Evolutionary conservation across 2,888 invertebrate genomes (phyloP), one percentile per base, ranked within the genome.

Genomic region (Stenurella melanura): DNA sequence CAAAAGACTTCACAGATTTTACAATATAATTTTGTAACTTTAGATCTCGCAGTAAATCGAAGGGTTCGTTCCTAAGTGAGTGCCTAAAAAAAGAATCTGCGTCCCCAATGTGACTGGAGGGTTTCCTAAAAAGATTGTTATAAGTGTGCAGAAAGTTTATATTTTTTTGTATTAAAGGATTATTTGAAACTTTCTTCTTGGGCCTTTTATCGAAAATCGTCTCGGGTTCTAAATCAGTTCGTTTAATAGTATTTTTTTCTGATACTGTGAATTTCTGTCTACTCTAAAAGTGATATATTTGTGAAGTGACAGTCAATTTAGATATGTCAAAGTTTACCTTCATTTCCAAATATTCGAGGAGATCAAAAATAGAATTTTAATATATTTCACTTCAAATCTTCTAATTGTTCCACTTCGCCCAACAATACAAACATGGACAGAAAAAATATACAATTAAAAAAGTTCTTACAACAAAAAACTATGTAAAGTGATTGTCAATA

Each of bases 51-150:
- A 85, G 78, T 57, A 87, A 80, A 75, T 88, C 86, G 61, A 87
- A 84, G 19, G 86, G 83, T 58, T 86, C 84, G 84, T 87, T 87
- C 67, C 90, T 84, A 68, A 90, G 82, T 18, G 85, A 86, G 57
- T 87, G 84, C 74, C 81, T 85, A 74, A 89, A 89, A 78, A 85
- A 86, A 2, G 84, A 78, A 57, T 89, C 88, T 0, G 87, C 86
- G 84, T 88, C 87, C n/a, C 88, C 89, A 30, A 83, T 83, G 73
- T 84, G 79, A 9, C 64, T 61, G 15, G 74, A 74, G 6, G 83
- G 79, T 74, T 79, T 83, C 12, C 81, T 68, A 60, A 86, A 86
- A 30, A 85, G 58, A 38, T 80, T 80, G 73, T 79, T 84, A 74
- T 86, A 84, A 17, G 79, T 70, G 50, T 84, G 82, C 66, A 86